Conservation (phyloP, 2,888 invertebrate species). For the Mythimna ferrago region DNA sequence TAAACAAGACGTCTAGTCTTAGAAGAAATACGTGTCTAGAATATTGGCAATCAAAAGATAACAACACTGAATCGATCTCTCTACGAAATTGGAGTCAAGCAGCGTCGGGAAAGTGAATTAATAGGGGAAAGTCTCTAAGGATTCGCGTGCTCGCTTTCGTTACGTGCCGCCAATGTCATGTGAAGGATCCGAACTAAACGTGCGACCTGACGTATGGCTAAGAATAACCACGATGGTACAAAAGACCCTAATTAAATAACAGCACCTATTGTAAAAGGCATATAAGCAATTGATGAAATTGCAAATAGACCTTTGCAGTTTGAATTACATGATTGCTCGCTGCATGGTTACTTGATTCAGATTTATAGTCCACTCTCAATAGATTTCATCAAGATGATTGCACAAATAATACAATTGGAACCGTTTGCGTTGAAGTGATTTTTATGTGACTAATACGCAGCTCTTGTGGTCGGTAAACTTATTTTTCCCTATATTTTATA, state of each 20-base stretch:
- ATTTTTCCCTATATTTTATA: slow-evolving; percentile 24
- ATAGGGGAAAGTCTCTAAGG: slow-evolving; percentile 88
- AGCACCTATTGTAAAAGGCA: slow-evolving; percentile 67
- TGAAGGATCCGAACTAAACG: slow-evolving; percentile 58
- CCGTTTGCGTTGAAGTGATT: slow-evolving; percentile 66
- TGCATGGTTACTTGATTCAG: slow-evolving; percentile 85
- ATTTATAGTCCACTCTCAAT: slow-evolving; percentile 83
- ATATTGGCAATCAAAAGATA: slow-evolving; percentile 49
- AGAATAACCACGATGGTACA: slow-evolving; percentile 16
- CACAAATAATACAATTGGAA: slow-evolving; percentile 70
- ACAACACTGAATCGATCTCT: slow-evolving; percentile 53
- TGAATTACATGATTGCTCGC: slow-evolving; percentile 85
- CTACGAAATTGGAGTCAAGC: slow-evolving; percentile 66
- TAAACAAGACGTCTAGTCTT: slow-evolving; percentile 8
- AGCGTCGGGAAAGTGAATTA: slow-evolving; percentile 86
- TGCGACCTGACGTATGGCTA: slow-evolving; percentile 14
- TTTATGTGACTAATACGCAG: slow-evolving; percentile 39
- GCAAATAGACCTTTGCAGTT: slow-evolving; percentile 84
- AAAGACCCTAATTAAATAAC: slow-evolving; percentile 76
- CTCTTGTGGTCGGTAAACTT: neutral
- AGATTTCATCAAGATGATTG: slow-evolving; percentile 75
- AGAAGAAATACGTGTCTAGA: slow-evolving; percentile 42
- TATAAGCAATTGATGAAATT: slow-evolving; percentile 78
- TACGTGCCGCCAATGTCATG: slow-evolving; percentile 75
- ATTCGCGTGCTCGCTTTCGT: slow-evolving; percentile 81